Evolutionary conservation across 2,113 vertebrate species (phyloP).

Genomic region (Leucopsar rothschildi): DNA sequence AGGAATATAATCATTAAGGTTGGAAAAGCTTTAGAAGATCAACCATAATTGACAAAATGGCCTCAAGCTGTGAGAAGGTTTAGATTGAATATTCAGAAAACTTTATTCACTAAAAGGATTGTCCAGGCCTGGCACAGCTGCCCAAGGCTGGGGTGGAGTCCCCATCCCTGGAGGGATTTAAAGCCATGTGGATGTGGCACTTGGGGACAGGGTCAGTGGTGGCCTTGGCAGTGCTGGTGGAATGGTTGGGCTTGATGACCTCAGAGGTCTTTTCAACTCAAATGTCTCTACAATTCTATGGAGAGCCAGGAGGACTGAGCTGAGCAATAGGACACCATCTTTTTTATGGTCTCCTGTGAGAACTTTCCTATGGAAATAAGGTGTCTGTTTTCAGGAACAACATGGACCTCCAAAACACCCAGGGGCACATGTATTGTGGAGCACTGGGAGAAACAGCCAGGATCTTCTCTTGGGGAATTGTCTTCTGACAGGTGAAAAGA

Average conservation of each 20-base stretch:
- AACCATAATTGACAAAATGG: background rate
- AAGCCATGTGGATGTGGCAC: background rate
- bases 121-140: background rate
- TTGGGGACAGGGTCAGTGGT: background rate
- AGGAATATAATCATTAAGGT: background rate
- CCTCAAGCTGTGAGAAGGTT: background rate
- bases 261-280: background rate
- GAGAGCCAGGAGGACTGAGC: background rate
- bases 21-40: background rate
- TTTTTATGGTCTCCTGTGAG: background rate
- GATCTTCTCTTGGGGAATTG: background rate
- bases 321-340: background rate
- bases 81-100: background rate
- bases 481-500: background rate
- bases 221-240: background rate
- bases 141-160: background rate
- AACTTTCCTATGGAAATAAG: background rate
- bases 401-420: background rate
- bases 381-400: background rate
- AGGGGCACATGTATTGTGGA: accelerated
- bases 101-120: background rate
- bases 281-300: accelerated
- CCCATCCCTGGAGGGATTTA: background rate
- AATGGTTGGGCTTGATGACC: background rate
- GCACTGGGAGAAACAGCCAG: background rate